A percentile compares a stretch with the other conserved stretches of the same genome.
Conservation (phyloP, 2,113 vertebrate genomes). For the Trochalopteron elliotii region DNA sequence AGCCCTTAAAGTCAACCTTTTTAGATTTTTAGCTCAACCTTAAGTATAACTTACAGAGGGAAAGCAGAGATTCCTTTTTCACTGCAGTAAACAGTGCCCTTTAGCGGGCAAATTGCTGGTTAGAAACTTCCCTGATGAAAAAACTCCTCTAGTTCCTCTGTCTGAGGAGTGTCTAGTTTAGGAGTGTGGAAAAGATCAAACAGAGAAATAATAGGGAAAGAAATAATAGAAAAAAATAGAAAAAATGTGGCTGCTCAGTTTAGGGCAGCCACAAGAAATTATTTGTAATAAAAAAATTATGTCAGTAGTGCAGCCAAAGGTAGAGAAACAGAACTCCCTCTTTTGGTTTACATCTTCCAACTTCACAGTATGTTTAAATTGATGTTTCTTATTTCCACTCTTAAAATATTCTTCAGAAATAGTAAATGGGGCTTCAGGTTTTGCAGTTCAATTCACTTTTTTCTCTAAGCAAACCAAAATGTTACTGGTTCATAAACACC, state of each 20-base stretch:
- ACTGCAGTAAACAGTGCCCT: slow-evolving; percentile 19
- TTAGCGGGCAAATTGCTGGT: neutral
- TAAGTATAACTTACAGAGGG: neutral
- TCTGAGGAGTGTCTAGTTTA: neutral
- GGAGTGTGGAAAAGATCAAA: neutral
- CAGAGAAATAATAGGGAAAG: neutral
- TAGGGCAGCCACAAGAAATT: neutral
- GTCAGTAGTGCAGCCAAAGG: neutral
- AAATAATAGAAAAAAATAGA: neutral
- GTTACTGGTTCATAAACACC: neutral
- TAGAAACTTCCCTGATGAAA: neutral
- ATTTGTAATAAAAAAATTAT: neutral
- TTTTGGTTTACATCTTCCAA: neutral
- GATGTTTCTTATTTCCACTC: neutral
- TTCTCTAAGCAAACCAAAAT: neutral
- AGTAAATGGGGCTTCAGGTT: neutral
- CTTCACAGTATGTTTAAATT: neutral
- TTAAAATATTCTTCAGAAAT: neutral
- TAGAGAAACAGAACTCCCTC: neutral
- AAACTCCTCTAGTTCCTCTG: neutral
- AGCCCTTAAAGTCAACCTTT: neutral
- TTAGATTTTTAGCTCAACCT: neutral
- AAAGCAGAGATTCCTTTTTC: neutral
- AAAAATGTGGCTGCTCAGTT: neutral
- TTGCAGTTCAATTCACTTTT: neutral